phyloP scores from a whole-genome alignment of 2,888 invertebrate genomes.

The Caenorhabditis sp. region DNA sequence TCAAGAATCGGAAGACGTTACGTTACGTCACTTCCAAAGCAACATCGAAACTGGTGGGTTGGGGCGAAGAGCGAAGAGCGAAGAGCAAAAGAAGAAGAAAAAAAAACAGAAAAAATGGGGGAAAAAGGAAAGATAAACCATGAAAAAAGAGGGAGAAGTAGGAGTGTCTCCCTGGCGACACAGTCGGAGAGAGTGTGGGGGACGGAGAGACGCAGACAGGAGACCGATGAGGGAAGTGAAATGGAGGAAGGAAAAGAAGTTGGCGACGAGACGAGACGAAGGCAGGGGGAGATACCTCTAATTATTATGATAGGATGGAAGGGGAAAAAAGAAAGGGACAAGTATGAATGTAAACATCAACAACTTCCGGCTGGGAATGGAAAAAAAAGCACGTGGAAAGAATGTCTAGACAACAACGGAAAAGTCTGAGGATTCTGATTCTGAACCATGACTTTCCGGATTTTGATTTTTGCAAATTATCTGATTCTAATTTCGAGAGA shows the following conservation, averaged over 20 bases:
- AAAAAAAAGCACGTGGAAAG: no score
- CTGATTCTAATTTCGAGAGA: no score
- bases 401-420: no score
- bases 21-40: neutral
- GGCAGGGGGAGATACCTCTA: no score
- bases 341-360: neutral
- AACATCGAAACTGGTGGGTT: conserved; percentile 5
- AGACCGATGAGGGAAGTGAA: neutral
- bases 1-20: neutral
- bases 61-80: neutral
- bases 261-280: neutral
- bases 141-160: neutral
- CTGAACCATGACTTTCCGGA: no score
- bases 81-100: neutral
- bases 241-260: conserved; percentile 2
- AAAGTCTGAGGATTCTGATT: no score
- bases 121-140: neutral
- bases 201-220: conserved; percentile 2
- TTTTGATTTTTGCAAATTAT: no score
- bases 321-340: neutral
- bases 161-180: conserved; percentile 15
- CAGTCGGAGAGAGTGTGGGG: neutral
- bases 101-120: neutral
- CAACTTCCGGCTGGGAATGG: neutral
- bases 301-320: conserved; percentile 13